Evolutionary conservation across 2,113 vertebrate species (phyloP), one percentile per base, ranked within the genome.

Genomic region (Muntiacus reevesi): DNA sequence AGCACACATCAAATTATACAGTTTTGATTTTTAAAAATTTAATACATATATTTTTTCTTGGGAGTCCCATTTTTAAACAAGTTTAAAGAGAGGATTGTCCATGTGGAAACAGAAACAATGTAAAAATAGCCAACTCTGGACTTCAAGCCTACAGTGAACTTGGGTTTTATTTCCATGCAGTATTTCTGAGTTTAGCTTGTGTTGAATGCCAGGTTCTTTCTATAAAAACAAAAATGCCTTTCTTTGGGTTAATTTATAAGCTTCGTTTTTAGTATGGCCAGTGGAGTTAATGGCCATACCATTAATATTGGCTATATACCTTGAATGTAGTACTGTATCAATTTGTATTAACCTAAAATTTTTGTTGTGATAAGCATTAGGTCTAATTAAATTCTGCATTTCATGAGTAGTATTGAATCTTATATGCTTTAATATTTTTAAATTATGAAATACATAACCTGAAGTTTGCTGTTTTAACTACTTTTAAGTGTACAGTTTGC

Each of bases 11-110:
- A 87, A 33, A 11, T 83, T 91, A 8, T 90, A 14, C 4, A 87
- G 40, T 94, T 97, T 84, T 93, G 21, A 94, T 91, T 86, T 50
- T 96, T 94, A 96, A 97, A 96, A 95, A 76, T 89, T 17, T 57
- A 71, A 50, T 45, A 10, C 27, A 45, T 4, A 19, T 59, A 62
- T 89, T 97, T 97, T 96, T 64, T 94, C 62, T 30, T 89, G 43
- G 17, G 59, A 60, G 28, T 91, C 36, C 2, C 78, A 59, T 87
- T 84, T 98, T 96, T 96, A 89, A 95, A 52, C 55, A 59, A 36
- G 6, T 81, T 43, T 91, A 74, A 95, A 95, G 50, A 91, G 52
- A 93, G 62, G 91, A 36, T 96, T 89, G 84, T 97, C 94, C 36
- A 89, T 87, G 15, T 82, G 4, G 43, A 96, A 89, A 89, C 79